Percentiles rank a stretch among this genome's conserved stretches.
Conservation (phyloP, 1,140 invertebrate genomes). For the Ruditapes philippinarum region DNA sequence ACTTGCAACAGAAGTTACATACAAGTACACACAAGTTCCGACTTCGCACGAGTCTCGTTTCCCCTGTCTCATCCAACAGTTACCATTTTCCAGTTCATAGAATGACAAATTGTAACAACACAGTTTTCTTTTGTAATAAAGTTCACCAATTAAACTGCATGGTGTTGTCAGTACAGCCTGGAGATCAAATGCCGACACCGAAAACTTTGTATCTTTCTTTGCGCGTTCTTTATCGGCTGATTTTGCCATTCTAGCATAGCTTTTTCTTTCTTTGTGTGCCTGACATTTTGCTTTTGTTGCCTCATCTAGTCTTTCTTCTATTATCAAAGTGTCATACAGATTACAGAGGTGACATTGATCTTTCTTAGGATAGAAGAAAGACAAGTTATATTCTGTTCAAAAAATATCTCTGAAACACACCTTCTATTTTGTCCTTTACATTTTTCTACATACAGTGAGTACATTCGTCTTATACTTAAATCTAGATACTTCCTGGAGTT, state of each 20-base stretch:
- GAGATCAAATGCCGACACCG: conserved; percentile 13
- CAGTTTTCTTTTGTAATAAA: conserved; percentile 45
- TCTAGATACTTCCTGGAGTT: not conserved
- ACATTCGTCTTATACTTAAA: too few relatives aligned
- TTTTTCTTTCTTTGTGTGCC: not conserved
- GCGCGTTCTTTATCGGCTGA: conserved; percentile 3
- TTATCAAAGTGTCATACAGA: not conserved
- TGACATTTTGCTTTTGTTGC: not conserved
- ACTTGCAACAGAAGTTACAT: too few relatives aligned
- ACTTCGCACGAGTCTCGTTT: too few relatives aligned
- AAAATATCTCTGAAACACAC: not conserved
- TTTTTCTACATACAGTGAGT: too few relatives aligned
- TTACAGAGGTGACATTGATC: conserved; percentile 6
- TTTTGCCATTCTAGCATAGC: not conserved
- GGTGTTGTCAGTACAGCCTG: conserved; percentile 22
- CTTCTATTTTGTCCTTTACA: too few relatives aligned
- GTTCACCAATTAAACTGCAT: conserved; percentile 7
- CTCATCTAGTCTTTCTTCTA: not conserved
- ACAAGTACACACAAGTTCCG: too few relatives aligned
- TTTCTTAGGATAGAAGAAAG: conserved; percentile 47
- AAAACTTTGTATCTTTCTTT: not conserved
- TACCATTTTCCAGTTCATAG: not conserved
- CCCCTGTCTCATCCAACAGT: too few relatives aligned
- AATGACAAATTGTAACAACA: conserved; percentile 31
- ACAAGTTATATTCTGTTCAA: conserved; percentile 26